Evolutionary conservation across 2,888 invertebrate genomes (phyloP), one percentile per base, ranked within the genome.

Genomic region (Drosophila glabriapex): DNA sequence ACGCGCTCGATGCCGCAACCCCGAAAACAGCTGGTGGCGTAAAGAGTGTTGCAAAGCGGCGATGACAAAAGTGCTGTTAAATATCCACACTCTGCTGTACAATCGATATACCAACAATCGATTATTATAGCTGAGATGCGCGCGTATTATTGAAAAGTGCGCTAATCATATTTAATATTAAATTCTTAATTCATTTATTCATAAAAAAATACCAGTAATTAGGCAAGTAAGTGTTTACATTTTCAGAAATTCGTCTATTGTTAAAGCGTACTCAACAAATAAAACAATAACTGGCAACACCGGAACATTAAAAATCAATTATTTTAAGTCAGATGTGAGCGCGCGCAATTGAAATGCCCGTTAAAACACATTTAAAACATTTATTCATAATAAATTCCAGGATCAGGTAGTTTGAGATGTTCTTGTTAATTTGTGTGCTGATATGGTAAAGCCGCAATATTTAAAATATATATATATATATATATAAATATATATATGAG

Each of bases 371-470:
- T 77, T 72, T 60, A 7, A 73, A 73, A 87, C 77, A 78, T 85
- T 88, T 85, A 85, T 88, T 88, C 28, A 71, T 68, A 77, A 75
- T 85, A 82, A 87, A 76, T 82, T 87, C 63, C 62, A 68, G 61
- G 61, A 49, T 54, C 72, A 78, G 71, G 49, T 70, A 35, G 54
- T 56, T 69, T 73, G 66, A 49, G 58, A 55, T 70, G 54, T 80
- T 67, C 9, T 37, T 60, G 31, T 56, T 68, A 52, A 28, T 64
- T 76, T 71, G 50, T 70, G 70, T 73, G 52, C 74, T 85, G 85
- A 90, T 85, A 90, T 85, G 90, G 85, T 73, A 31, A 68, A 54
- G 68, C 78, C 68, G 71, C 62, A 63, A 62, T 62, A 52, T 63
- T 63, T 39, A 50, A 73, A 64, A 63, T 54, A 63, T 29, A 29